Percentiles rank a stretch among this genome's conserved stretches.
phyloP scores from a whole-genome alignment of 1,140 invertebrate species.

The Agraylea sexmaculata region DNA sequence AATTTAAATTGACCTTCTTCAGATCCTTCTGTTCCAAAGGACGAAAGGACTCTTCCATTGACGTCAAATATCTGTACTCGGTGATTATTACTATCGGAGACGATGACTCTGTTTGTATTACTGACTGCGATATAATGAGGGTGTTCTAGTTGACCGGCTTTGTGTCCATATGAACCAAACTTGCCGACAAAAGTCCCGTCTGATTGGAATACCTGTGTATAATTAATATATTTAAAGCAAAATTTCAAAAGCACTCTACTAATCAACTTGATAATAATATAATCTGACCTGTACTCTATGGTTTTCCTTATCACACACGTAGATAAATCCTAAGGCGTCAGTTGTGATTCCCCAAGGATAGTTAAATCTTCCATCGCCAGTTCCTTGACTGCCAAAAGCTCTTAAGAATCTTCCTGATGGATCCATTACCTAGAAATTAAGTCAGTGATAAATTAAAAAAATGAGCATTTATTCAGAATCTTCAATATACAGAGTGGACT shows the following conservation, averaged over 20 bases:
- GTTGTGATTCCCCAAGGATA: conserved; percentile 98
- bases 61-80: conserved; percentile 86
- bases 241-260: background rate
- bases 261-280: conserved; percentile 3
- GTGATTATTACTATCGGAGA: conserved; percentile 93
- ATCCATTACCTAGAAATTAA: conserved; percentile 71
- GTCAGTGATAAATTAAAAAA: background rate
- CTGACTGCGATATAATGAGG: conserved; percentile 96
- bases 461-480: background rate
- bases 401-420: conserved; percentile 80
- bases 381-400: conserved; percentile 87
- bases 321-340: conserved; percentile 95
- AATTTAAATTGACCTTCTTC: conserved; percentile 94
- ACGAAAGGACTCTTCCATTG: conserved; percentile 76
- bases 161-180: conserved; percentile 83
- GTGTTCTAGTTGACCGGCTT: conserved; percentile 85
- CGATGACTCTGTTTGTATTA: conserved; percentile 85
- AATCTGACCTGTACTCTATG: conserved; percentile 73
- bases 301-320: conserved; percentile 99
- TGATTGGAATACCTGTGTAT: conserved; percentile 88
- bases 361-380: conserved; percentile 82
- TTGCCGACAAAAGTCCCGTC: conserved; percentile 96
- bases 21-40: conserved; percentile 83
- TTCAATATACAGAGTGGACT: background rate
- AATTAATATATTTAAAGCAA: conserved; percentile 1